These are phyloP conservation scores for Rhyacophila brunnea DNA, from an alignment of 1,140 invertebrate species.

Conservation along the genomic window DNA sequence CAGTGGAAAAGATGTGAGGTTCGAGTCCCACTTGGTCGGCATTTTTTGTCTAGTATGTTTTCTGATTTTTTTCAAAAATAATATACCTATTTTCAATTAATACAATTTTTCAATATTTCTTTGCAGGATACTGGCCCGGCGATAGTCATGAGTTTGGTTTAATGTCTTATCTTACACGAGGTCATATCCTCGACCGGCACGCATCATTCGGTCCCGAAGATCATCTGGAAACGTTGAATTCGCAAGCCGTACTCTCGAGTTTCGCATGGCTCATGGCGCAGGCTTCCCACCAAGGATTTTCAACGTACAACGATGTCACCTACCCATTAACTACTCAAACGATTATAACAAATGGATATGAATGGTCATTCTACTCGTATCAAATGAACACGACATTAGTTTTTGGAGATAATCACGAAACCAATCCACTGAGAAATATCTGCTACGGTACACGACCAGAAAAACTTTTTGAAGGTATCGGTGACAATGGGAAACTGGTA, in stretches of 20 bases:
- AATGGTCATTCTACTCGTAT: slow-evolving; percentile 82
- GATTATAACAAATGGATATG: slow-evolving; percentile 79
- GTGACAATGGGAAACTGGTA: slow-evolving; percentile 65
- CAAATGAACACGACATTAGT: slow-evolving; percentile 83
- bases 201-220: slow-evolving; percentile 53
- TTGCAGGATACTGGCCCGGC: slow-evolving; percentile 76
- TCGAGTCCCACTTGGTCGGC: too few relatives aligned
- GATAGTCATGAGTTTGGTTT: slow-evolving; percentile 73
- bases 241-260: slow-evolving; percentile 71
- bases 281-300: slow-evolving; percentile 86
- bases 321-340: slow-evolving; percentile 86
- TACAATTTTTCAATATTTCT: slow-evolving; percentile 26
- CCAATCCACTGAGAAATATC: slow-evolving; percentile 73
- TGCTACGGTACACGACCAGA: slow-evolving; percentile 74
- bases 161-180: slow-evolving; percentile 68
- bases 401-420: slow-evolving; percentile 57
- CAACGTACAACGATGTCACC: slow-evolving; percentile 79
- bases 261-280: slow-evolving; percentile 79
- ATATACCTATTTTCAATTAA: neutral
- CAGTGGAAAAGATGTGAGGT: too few relatives aligned
- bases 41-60: too few relatives aligned
- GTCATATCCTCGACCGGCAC: slow-evolving; percentile 53
- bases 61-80: too few relatives aligned
- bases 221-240: slow-evolving; percentile 61
- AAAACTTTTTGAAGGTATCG: slow-evolving; percentile 73